Percentiles rank a stretch among this genome's conserved stretches.
Evolutionary conservation across 2,888 invertebrate genomes (phyloP).

Genomic region (Lysandra coridon): DNA sequence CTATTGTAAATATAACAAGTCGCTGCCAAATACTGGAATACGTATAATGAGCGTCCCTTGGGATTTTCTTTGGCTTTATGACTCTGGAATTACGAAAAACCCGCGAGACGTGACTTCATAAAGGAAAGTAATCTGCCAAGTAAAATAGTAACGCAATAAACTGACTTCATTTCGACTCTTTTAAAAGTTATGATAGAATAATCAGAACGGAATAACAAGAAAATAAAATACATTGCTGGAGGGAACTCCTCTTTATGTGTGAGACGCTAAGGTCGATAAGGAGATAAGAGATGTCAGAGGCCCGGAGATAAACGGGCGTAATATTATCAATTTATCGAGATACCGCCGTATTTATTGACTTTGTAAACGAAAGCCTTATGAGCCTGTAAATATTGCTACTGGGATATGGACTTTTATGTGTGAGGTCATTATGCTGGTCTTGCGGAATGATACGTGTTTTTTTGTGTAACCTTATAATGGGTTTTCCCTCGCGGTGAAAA

Average conservation of each 20-base stretch:
- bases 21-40: background rate
- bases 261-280: slow-evolving; percentile 6
- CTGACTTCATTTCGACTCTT: background rate
- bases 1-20: background rate
- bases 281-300: slow-evolving; percentile 26
- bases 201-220: slow-evolving; percentile 15
- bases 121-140: background rate
- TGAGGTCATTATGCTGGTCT: background rate
- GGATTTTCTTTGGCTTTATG: background rate
- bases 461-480: background rate
- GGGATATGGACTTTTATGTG: background rate
- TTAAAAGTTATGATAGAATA: slow-evolving; percentile 24
- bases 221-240: background rate
- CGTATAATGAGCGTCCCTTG: background rate
- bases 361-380: slow-evolving; percentile 29
- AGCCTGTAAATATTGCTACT: slow-evolving; percentile 11
- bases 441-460: background rate
- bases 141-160: background rate
- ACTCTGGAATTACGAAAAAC: background rate
- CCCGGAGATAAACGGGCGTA: slow-evolving; percentile 32
- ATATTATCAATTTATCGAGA: slow-evolving; percentile 34
- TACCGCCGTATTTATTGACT: slow-evolving; percentile 31
- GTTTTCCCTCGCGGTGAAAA: too few species aligned
- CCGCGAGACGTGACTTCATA: slow-evolving; percentile 7
- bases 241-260: slow-evolving; percentile 9